A percentile compares a stretch with the other conserved stretches of the same genome.
phyloP scores from a whole-genome alignment of 1,140 invertebrate genomes.

The Brachionus plicatilis region DNA sequence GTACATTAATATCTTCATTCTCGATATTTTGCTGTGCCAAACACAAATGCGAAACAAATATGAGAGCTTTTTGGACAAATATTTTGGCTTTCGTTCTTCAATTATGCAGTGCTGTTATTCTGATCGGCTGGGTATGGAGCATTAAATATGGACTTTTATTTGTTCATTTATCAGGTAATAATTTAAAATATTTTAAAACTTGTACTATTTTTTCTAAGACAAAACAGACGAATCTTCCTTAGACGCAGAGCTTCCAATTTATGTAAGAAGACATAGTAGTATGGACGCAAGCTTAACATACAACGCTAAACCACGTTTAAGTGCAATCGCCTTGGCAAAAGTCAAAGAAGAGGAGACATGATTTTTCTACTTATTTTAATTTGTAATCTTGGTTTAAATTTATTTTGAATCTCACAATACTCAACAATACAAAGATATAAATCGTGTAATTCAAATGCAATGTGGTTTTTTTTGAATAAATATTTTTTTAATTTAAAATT shows the following conservation, averaged over 20 bases:
- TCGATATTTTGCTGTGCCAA: conserved; percentile 14
- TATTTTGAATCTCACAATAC: background rate
- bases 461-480: background rate
- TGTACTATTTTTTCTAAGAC: background rate
- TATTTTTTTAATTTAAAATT: background rate
- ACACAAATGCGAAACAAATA: conserved; percentile 26
- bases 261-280: conserved; percentile 38
- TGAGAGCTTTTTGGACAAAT: conserved; percentile 12
- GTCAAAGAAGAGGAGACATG: conserved; percentile 31
- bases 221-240: background rate
- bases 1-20: conserved; percentile 31
- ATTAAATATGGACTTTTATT: conserved; percentile 29
- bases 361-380: background rate
- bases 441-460: conserved; percentile 1
- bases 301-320: conserved; percentile 31
- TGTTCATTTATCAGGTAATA: conserved; percentile 31
- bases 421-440: background rate
- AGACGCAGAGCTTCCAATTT: conserved; percentile 28
- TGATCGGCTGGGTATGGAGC: conserved; percentile 37
- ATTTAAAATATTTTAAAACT: background rate
- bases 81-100: conserved; percentile 16
- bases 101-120: background rate
- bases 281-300: conserved; percentile 15
- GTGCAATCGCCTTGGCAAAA: background rate
- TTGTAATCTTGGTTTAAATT: background rate